Conservation (phyloP, 2,797 vertebrate genomes). For the Bradypus variegatus region DNA sequence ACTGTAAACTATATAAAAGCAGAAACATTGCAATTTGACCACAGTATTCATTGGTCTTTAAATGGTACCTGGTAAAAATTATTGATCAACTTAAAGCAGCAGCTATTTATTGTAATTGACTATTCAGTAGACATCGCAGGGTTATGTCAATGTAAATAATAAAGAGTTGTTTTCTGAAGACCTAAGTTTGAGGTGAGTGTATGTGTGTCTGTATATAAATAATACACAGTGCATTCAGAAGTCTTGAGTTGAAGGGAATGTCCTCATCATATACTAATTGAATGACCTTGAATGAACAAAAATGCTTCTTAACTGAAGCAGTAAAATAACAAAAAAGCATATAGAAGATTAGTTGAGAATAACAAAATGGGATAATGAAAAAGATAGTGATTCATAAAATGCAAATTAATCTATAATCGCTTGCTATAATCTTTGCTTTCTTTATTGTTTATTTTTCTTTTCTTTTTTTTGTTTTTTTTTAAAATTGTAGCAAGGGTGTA, state of each 20-base stretch:
- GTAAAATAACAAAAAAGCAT: not conserved
- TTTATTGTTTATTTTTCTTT: not conserved
- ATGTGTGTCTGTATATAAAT: not conserved
- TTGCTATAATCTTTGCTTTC: not conserved
- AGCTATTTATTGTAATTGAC: not conserved
- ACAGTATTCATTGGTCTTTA: not conserved
- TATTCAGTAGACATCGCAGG: not conserved
- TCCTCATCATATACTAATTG: not conserved
- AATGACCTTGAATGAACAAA: not conserved
- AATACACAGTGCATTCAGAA: not conserved
- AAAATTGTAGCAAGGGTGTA: not conserved
- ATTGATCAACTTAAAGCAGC: not conserved
- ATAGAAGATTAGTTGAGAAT: not conserved
- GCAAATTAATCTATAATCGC: not conserved
- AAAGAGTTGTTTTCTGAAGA: not conserved
- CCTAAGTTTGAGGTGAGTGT: not conserved
- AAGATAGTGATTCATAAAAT: not conserved
- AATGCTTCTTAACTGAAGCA: not conserved
- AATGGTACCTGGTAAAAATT: not conserved
- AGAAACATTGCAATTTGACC: not conserved
- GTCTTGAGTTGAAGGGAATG: not conserved
- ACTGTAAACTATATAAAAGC: not conserved
- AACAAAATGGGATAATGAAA: not conserved
- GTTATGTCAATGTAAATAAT: not conserved
- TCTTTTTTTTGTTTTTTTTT: not conserved